A percentile compares a stretch with the other conserved stretches of the same genome.
These are phyloP conservation scores for Lota lota DNA, from an alignment of 2,113 vertebrate genomes.

Conservation along the genomic window DNA sequence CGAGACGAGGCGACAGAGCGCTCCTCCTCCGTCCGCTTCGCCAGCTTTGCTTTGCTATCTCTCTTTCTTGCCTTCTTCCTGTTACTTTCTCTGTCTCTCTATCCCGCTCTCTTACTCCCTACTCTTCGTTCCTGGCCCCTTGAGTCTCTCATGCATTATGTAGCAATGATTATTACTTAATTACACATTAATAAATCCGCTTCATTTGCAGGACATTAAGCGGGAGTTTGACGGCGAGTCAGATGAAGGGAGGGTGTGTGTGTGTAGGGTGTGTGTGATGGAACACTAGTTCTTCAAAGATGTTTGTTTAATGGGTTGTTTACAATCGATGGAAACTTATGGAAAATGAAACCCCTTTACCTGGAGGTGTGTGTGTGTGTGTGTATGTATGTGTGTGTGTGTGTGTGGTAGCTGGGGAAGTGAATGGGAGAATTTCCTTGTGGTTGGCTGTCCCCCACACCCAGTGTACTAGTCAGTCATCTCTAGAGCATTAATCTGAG, in stretches of 20 bases:
- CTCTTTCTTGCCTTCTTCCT: conserved; percentile 55
- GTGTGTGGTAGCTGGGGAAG: neutral
- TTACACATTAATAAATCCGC: conserved; percentile 83
- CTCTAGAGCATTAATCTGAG: conserved; percentile 20
- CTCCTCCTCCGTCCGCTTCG: conserved; percentile 55
- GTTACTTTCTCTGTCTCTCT: conserved; percentile 39
- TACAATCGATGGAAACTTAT: conserved; percentile 42
- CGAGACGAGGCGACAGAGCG: conserved; percentile 53
- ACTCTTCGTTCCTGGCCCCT: conserved; percentile 66
- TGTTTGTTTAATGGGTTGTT: conserved; percentile 63
- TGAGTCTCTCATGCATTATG: conserved; percentile 80
- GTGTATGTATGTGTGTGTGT: neutral
- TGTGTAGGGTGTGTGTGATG: neutral
- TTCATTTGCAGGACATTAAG: conserved; percentile 83
- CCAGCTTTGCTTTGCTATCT: conserved; percentile 48
- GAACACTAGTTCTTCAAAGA: conserved; percentile 42
- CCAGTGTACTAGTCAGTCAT: conserved; percentile 10
- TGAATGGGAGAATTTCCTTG: neutral
- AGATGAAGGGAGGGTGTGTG: conserved; percentile 37
- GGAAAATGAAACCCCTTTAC: conserved; percentile 53
- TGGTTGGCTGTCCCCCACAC: neutral
- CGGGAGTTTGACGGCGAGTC: conserved; percentile 65
- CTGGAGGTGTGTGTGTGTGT: conserved; percentile 7
- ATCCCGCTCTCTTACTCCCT: conserved; percentile 47
- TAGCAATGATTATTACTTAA: conserved; percentile 83